A percentile compares a stretch with the other conserved stretches of the same genome.
Conservation (phyloP, 2,113 vertebrate genomes). For the Ochotona princeps region DNA sequence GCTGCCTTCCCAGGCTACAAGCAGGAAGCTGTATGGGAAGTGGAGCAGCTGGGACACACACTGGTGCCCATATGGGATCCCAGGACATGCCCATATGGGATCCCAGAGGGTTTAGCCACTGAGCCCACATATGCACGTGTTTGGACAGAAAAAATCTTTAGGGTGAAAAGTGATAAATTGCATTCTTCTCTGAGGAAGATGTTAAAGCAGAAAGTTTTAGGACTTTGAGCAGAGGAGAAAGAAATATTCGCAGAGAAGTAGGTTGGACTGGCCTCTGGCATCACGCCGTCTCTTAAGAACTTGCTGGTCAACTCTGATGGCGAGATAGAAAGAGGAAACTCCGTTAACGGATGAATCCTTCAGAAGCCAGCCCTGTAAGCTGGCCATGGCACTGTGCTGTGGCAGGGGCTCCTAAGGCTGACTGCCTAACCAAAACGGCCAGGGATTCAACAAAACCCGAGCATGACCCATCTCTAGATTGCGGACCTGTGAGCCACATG, state of each 20-base stretch:
- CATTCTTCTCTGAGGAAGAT: not conserved
- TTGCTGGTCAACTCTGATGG: not conserved
- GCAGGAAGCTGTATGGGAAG: too few relatives aligned
- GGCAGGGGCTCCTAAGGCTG: not conserved
- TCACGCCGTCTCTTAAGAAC: not conserved
- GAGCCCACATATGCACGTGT: not conserved
- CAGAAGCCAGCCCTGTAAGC: not conserved
- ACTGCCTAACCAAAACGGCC: too few relatives aligned
- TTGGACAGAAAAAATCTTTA: not conserved
- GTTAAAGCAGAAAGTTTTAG: not conserved
- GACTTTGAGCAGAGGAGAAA: too few relatives aligned
- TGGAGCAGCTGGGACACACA: too few relatives aligned
- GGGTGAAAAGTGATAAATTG: not conserved
- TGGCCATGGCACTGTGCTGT: not conserved
- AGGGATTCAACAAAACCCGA: not conserved
- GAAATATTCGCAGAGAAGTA: not conserved
- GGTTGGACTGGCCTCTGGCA: accelerated
- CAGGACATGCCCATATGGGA: too few relatives aligned
- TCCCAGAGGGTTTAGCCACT: too few relatives aligned
- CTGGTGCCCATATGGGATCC: too few relatives aligned
- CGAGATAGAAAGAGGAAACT: not conserved
- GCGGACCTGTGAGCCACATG: not conserved
- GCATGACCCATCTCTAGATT: not conserved
- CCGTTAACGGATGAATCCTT: not conserved
- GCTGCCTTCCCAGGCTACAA: too few relatives aligned